These are phyloP conservation scores for Phataginus tetradactyla DNA, from an alignment of 2,797 vertebrate species.

Conservation along the genomic window DNA sequence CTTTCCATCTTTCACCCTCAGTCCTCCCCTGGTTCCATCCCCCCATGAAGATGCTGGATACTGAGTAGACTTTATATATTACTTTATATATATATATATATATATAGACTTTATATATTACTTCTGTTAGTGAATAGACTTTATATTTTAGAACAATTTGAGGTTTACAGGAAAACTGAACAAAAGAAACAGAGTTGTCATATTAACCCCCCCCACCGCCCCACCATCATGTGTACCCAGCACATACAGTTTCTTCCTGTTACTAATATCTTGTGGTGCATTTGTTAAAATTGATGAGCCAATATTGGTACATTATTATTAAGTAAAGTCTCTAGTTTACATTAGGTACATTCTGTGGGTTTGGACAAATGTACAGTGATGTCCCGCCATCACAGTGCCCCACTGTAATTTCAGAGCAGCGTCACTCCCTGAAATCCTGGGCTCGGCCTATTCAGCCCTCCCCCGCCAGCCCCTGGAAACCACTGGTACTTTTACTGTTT, in stretches of 20 bases:
- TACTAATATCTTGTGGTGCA: neutral
- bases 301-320: rapidly evolving
- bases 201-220: neutral
- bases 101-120: too few species aligned
- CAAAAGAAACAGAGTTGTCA: neutral
- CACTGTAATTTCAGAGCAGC: too few species aligned
- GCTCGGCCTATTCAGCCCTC: rapidly evolving
- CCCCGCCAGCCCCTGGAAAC: neutral
- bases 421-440: neutral
- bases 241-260: rapidly evolving
- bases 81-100: too few species aligned
- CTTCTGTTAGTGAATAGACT: neutral
- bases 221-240: too few species aligned
- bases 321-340: neutral
- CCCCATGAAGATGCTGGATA: neutral
- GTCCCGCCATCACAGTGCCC: rapidly evolving
- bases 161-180: neutral
- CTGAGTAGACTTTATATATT: neutral
- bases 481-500: neutral
- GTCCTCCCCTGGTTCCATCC: too few species aligned
- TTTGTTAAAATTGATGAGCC: too few species aligned
- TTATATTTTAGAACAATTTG: neutral
- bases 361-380: neutral
- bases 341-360: neutral
- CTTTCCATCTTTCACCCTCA: neutral